phyloP scores from a whole-genome alignment of 2,113 vertebrate genomes.

The Rhynchomys soricoides region DNA sequence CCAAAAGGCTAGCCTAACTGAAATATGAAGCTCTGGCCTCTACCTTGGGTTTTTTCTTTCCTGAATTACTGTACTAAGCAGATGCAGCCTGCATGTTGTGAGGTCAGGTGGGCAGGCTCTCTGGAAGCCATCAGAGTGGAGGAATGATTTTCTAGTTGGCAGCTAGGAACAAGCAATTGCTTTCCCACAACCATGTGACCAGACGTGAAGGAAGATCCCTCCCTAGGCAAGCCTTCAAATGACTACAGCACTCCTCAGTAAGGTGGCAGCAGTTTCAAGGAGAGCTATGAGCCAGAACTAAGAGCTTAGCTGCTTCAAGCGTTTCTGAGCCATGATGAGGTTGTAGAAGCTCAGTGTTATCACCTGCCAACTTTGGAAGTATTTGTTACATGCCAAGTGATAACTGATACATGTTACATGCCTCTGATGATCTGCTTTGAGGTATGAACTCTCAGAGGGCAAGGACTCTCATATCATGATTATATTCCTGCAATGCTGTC shows the following conservation, averaged over 20 bases:
- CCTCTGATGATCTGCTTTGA: background rate
- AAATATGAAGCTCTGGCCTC: background rate
- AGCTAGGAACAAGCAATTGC: background rate
- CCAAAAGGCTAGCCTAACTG: background rate
- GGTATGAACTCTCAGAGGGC: background rate
- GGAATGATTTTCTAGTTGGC: background rate
- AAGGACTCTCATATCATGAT: background rate
- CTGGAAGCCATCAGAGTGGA: background rate
- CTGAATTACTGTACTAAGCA: background rate
- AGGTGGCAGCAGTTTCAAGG: background rate
- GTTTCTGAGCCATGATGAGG: background rate
- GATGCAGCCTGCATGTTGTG: background rate
- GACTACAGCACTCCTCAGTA: background rate
- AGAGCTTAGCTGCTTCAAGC: background rate
- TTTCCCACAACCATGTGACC: background rate
- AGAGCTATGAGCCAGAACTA: background rate
- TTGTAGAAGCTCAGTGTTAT: background rate
- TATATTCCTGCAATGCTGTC: background rate
- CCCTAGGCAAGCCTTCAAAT: background rate
- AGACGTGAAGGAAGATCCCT: background rate
- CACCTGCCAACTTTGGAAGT: background rate
- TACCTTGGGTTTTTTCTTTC: background rate
- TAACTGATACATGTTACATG: background rate
- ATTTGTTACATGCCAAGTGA: background rate
- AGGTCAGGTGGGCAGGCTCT: background rate